phyloP scores from a whole-genome alignment of 2,888 invertebrate species.

The Brachyopa scutellaris region DNA sequence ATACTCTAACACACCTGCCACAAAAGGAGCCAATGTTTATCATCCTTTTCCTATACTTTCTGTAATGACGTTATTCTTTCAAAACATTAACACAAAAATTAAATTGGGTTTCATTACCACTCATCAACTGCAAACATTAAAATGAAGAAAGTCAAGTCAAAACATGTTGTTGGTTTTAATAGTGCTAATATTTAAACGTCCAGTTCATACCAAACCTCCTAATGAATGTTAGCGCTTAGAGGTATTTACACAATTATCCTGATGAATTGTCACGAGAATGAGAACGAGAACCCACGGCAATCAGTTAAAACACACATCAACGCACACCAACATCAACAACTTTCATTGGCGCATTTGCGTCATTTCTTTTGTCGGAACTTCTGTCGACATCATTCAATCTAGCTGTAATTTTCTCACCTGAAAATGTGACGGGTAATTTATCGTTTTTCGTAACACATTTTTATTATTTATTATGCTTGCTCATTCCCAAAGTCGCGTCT shows the following conservation, averaged over 20 bases:
- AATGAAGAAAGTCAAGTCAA: conserved; percentile 57
- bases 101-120: conserved; percentile 40
- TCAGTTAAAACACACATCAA: conserved; percentile 66
- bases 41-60: neutral
- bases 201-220: conserved; percentile 14
- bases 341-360: conserved; percentile 56
- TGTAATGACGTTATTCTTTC: neutral
- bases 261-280: conserved; percentile 69
- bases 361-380: conserved; percentile 70
- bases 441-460: conserved; percentile 71
- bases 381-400: conserved; percentile 72
- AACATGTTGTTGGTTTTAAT: conserved; percentile 64
- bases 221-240: conserved; percentile 68
- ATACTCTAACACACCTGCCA: too few relatives aligned
- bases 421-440: conserved; percentile 72
- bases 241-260: conserved; percentile 67
- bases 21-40: too few relatives aligned
- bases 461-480: conserved; percentile 69
- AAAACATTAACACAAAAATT: conserved; percentile 46
- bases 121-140: conserved; percentile 50
- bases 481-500: conserved; percentile 43
- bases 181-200: conserved; percentile 50
- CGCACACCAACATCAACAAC: conserved; percentile 30
- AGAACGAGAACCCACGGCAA: conserved; percentile 59
- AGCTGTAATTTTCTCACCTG: conserved; percentile 73